Base-by-base conservation (phyloP, 1,140 invertebrate genomes). In the Ips typographus region DNA sequence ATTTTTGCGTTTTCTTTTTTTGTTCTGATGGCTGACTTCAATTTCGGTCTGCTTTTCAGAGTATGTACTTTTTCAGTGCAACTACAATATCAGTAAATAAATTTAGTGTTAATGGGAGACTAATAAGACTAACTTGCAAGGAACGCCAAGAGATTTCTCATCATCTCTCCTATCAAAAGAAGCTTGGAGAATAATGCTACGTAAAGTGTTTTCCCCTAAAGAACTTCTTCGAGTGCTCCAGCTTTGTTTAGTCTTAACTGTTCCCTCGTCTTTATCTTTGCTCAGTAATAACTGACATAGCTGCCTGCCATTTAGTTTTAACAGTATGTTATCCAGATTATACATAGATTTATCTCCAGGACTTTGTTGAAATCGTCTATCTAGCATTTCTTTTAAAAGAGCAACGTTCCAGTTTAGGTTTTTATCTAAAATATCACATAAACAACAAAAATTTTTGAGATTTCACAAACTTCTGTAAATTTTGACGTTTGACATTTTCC, bases 301-400 rank as follows among this genome's bases (percentile, higher is more conserved):
- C 22, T 22, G 22, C 22, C 22, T 22, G 22, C 22, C 22, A 22
- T 22, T 22, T 39, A 68, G 40, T 62, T 55, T 68, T 36, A 41
- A 39, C 36, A 60, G n/a, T 1, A 68, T 4, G 4, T 51, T 53
- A 1, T 68, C 66, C 39, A 68, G n/a, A 5, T 8, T 37, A n/a
- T 61, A 55, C 1, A 52, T 8, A 6, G 58, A 59, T 4, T 5
- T 36, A 4, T 60, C 66, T 3, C 40, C 66, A 1, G 66, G 66
- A 47, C 47, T 55, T 62, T 55, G 61, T 52, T 56, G 22, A 62
- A 62, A 68, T 37, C 47, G n/a, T 44, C 49, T 53, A n/a, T 62
- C 47, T 4, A 68, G 4, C 3, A 68, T 8, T 7, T 4, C 36
- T 39, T 62, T 36, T 40, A 68, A 37, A 1, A 44, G 41, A 2